Conservation (phyloP, 2,113 vertebrate species). For the Myanophis thanlyinensis region DNA sequence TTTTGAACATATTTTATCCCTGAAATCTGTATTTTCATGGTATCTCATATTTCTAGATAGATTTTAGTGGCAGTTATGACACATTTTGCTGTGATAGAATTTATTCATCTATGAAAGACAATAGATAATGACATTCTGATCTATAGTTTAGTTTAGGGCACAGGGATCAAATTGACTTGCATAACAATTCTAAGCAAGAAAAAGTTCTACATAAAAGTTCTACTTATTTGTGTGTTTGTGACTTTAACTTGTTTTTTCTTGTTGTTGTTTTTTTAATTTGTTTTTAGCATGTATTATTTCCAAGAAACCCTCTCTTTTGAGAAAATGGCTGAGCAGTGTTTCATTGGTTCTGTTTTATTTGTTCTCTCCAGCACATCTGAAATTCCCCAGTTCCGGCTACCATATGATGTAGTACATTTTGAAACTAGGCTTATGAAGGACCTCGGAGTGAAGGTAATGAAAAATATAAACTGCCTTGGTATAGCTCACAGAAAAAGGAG, state of each 20-base stretch:
- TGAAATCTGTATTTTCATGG: neutral
- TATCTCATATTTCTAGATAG: neutral
- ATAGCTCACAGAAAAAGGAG: conserved; percentile 56
- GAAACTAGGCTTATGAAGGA: conserved; percentile 89
- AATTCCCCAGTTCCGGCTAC: conserved; percentile 90
- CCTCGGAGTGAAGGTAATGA: conserved; percentile 88
- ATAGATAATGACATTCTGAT: neutral
- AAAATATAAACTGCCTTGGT: conserved; percentile 56
- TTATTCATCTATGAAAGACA: neutral
- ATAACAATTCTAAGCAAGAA: neutral
- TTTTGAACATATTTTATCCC: neutral
- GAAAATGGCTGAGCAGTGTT: conserved; percentile 14
- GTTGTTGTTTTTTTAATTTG: neutral
- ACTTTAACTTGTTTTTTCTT: neutral
- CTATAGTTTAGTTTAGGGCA: neutral
- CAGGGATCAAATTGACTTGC: neutral
- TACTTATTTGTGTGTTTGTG: conserved; percentile 13
- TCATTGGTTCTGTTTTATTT: conserved; percentile 29
- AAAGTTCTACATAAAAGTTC: neutral
- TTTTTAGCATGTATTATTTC: neutral
- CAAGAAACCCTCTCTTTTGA: conserved; percentile 1
- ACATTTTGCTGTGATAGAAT: neutral
- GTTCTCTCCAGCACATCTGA: conserved; percentile 76
- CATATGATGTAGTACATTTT: conserved; percentile 85
- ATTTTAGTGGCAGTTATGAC: neutral